Evolutionary conservation across 2,113 vertebrate species (phyloP).

Genomic region (Eretmochelys imbricata): DNA sequence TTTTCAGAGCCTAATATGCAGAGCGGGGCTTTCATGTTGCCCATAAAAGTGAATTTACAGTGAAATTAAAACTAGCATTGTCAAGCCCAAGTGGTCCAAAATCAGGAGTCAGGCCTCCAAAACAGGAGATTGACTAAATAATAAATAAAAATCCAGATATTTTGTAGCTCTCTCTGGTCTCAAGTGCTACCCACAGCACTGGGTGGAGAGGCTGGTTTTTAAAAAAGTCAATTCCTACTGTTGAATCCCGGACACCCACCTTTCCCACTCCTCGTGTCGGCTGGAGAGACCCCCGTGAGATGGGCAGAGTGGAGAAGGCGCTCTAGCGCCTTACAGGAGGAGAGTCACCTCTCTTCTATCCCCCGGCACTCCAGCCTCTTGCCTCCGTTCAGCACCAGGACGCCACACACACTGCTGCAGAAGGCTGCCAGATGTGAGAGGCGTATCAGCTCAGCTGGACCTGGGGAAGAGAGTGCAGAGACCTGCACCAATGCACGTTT

Average conservation of each 20-base stretch:
- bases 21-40: background rate
- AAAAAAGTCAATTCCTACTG: background rate
- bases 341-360: background rate
- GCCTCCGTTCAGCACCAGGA: background rate
- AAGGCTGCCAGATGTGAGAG: background rate
- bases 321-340: background rate
- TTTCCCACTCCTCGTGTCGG: background rate
- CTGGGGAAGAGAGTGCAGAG: background rate
- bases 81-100: fast-evolving
- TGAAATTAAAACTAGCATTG: fast-evolving
- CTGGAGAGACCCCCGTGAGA: background rate
- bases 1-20: fast-evolving
- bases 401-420: background rate
- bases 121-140: background rate
- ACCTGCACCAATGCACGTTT: background rate
- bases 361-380: background rate
- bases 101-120: background rate
- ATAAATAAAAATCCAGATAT: background rate
- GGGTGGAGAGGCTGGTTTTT: background rate
- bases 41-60: fast-evolving
- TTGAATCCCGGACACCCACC: background rate
- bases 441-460: background rate
- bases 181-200: background rate
- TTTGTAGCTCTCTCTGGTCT: fast-evolving
- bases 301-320: background rate